A percentile compares a stretch with the other conserved stretches of the same genome.
Evolutionary conservation across 2,797 vertebrate genomes (phyloP).

Genomic region (Capromys pilorides): DNA sequence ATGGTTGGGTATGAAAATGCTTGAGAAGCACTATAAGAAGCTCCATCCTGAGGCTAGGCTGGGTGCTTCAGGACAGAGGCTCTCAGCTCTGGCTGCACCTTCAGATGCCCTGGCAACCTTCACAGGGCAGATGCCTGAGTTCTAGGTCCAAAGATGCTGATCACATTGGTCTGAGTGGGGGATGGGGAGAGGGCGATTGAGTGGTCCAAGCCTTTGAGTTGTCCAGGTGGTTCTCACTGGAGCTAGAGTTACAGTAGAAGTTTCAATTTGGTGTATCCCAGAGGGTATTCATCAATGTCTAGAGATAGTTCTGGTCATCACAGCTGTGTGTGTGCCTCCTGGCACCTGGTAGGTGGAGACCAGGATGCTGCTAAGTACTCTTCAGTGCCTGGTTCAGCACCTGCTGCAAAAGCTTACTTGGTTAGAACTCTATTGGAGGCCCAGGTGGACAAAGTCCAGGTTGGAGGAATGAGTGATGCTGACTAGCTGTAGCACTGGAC

Average conservation of each 20-base stretch:
- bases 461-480: not conserved
- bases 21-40: not conserved
- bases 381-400: not conserved
- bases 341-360: not conserved
- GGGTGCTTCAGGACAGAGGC: not conserved
- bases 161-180: not conserved
- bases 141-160: not conserved
- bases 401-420: not conserved
- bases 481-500: no score
- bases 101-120: not conserved
- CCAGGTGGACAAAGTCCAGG: not conserved
- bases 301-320: not conserved
- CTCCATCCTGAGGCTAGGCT: not conserved
- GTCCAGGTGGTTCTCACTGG: not conserved
- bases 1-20: not conserved
- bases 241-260: not conserved
- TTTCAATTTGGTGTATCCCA: not conserved
- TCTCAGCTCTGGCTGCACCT: not conserved
- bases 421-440: not conserved
- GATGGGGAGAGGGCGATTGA: not conserved
- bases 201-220: not conserved
- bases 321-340: not conserved
- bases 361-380: not conserved
- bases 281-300: not conserved
- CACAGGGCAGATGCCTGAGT: not conserved